A percentile compares a stretch with the other conserved stretches of the same genome.
Evolutionary conservation across 2,113 vertebrate species (phyloP).

Genomic region (Poecilia latipinna): DNA sequence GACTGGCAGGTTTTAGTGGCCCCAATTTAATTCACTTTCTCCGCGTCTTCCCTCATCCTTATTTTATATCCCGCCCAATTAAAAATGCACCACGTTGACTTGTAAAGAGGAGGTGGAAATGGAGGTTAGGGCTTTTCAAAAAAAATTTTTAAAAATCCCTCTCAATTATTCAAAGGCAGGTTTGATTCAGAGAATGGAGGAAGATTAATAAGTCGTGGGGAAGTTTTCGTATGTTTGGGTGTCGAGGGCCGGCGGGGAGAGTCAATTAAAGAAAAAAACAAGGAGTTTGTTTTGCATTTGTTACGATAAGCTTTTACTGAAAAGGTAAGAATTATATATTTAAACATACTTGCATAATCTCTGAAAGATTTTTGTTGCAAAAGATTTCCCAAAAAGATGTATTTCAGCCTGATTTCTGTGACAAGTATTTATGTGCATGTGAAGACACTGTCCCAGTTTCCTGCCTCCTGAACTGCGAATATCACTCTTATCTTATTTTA

Average conservation of each 20-base stretch:
- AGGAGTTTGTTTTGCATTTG: conserved; percentile 30
- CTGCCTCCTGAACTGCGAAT: neutral
- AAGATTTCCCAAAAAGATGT: neutral
- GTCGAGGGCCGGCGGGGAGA: conserved; percentile 20
- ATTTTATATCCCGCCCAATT: conserved; percentile 74
- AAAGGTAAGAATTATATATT: conserved; percentile 29
- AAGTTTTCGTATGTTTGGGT: conserved; percentile 54
- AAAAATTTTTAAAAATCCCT: conserved; percentile 52
- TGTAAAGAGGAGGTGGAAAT: conserved; percentile 70
- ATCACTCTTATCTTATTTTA: neutral
- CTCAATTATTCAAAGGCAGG: conserved; percentile 72
- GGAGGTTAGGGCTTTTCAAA: conserved; percentile 72
- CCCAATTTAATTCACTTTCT: conserved; percentile 60
- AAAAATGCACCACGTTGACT: conserved; percentile 77
- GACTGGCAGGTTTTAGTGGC: conserved; percentile 54
- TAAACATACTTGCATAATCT: conserved; percentile 14
- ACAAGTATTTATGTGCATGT: neutral
- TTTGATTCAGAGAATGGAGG: conserved; percentile 73
- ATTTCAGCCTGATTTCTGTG: neutral
- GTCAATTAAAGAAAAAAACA: conserved; percentile 18
- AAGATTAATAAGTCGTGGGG: conserved; percentile 70
- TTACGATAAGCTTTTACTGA: conserved; percentile 32
- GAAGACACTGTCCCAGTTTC: neutral
- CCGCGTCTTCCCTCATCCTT: conserved; percentile 70
- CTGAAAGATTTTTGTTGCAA: conserved; percentile 9